Conservation (phyloP, 23 tunicate species). For the Diplosoma virens region DNA sequence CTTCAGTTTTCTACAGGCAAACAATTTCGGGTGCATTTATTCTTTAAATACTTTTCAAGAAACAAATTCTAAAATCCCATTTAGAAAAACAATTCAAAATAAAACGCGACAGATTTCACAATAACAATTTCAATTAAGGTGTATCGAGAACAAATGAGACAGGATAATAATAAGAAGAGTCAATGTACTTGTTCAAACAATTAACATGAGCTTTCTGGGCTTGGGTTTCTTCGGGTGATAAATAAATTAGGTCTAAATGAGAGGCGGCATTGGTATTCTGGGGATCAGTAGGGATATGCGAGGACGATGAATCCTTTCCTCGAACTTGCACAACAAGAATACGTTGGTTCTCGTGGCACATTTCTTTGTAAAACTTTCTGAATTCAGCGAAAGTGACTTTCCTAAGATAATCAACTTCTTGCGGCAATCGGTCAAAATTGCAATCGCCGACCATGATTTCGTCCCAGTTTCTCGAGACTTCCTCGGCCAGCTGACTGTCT, state of each 20-base stretch:
- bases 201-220: background rate
- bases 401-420: slow-evolving; percentile 40
- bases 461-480: slow-evolving; percentile 67
- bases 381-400: slow-evolving; percentile 10
- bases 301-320: slow-evolving; percentile 33
- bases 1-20: no score
- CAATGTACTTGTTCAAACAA: background rate
- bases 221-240: background rate
- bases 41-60: no score
- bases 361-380: slow-evolving; percentile 20
- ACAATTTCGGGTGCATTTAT: no score
- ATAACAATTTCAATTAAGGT: no score
- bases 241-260: no score
- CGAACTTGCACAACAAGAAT: slow-evolving; percentile 50
- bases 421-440: slow-evolving; percentile 36
- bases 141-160: background rate
- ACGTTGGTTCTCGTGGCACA: slow-evolving; percentile 15
- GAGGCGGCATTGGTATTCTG: no score
- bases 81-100: no score
- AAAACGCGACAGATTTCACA: no score
- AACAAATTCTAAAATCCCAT: no score
- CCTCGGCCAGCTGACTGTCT: slow-evolving; percentile 68
- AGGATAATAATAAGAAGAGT: background rate
- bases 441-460: slow-evolving; percentile 41
- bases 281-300: no score